These are phyloP conservation scores for Eretmochelys imbricata DNA, from an alignment of 2,113 vertebrate species.

Conservation along the genomic window DNA sequence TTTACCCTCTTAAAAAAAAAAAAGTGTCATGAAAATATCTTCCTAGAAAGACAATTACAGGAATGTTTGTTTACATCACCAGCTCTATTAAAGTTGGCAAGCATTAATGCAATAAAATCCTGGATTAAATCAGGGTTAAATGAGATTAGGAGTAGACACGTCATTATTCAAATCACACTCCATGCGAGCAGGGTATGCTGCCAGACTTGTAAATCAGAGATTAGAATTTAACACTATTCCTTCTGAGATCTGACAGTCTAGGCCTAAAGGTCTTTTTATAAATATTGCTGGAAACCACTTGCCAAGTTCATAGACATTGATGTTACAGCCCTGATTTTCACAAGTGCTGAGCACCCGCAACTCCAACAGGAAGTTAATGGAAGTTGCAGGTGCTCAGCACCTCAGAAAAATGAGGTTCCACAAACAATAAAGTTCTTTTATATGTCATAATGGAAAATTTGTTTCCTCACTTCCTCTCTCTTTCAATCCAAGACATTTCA, in stretches of 20 bases:
- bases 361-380: neutral
- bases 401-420: neutral
- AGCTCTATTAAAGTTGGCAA: slow-evolving; percentile 38
- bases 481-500: neutral
- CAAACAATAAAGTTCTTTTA: neutral
- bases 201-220: slow-evolving; percentile 61
- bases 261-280: slow-evolving; percentile 28
- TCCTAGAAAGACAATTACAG: neutral
- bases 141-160: slow-evolving; percentile 56
- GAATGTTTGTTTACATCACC: slow-evolving; percentile 44
- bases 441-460: neutral
- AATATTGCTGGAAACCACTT: slow-evolving; percentile 40
- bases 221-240: slow-evolving; percentile 52
- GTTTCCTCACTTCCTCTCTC: neutral
- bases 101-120: slow-evolving; percentile 49
- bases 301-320: slow-evolving; percentile 13
- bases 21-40: slow-evolving; percentile 2
- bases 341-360: neutral
- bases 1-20: neutral
- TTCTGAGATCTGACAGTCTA: slow-evolving; percentile 42
- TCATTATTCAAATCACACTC: slow-evolving; percentile 58
- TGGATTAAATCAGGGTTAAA: slow-evolving; percentile 64
- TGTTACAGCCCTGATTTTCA: neutral
- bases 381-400: neutral
- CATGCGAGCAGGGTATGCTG: neutral